Percentiles rank a stretch among this genome's conserved stretches.
These are phyloP conservation scores for Harpegnathos saltator DNA, from an alignment of 1,140 invertebrate genomes.

Conservation along the genomic window DNA sequence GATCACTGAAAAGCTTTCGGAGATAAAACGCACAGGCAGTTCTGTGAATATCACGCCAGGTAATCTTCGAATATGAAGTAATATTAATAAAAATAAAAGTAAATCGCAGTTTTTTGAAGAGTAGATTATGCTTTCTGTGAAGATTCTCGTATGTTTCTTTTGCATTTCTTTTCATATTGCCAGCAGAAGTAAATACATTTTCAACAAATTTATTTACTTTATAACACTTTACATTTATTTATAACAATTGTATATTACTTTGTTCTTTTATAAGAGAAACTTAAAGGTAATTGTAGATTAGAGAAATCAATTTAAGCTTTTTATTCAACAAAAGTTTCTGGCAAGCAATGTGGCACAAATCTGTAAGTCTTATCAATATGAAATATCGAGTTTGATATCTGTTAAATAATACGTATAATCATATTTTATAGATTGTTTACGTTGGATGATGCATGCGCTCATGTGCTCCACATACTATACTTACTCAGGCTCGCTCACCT, in stretches of 20 bases:
- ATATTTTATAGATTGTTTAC: constrained; percentile 64
- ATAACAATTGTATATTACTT: not conserved
- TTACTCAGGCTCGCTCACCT: constrained; percentile 91
- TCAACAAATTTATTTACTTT: not conserved
- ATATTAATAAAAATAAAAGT: constrained; percentile 6
- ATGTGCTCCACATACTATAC: constrained; percentile 85
- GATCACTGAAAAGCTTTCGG: constrained; percentile 78
- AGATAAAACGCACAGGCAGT: constrained; percentile 78
- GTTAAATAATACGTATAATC: not conserved
- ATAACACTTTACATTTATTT: too few species aligned
- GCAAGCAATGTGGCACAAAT: too few species aligned
- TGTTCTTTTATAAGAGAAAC: not conserved
- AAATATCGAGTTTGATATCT: not conserved
- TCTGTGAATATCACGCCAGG: constrained; percentile 75
- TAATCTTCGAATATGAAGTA: constrained; percentile 54
- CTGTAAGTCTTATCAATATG: too few species aligned
- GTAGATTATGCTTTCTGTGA: not conserved
- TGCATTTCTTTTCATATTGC: not conserved
- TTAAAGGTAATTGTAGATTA: too few species aligned
- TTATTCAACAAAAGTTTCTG: too few species aligned
- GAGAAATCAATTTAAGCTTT: too few species aligned
- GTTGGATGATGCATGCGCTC: constrained; percentile 69
- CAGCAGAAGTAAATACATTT: not conserved
- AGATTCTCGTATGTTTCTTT: not conserved
- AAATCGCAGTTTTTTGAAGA: not conserved